Percentiles rank a stretch among this genome's conserved stretches.
phyloP scores from a whole-genome alignment of 92 coral and sea anemone species.

The Montipora capitata region DNA sequence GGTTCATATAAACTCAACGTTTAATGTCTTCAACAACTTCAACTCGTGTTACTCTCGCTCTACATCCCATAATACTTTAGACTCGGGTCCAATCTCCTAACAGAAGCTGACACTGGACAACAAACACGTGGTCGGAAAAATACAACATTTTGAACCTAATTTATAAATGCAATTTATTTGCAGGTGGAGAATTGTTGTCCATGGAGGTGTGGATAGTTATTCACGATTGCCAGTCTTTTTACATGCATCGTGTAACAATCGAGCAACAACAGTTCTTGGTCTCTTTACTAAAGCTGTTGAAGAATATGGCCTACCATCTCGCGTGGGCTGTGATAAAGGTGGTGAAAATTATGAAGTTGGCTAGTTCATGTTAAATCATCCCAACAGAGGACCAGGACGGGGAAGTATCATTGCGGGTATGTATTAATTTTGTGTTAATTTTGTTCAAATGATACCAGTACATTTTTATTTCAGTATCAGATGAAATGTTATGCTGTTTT shows the following conservation, averaged over 20 bases:
- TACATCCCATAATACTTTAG: no score
- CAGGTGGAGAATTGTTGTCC: slow-evolving; percentile 52
- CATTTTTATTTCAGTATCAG: neutral
- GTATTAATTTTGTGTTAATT: neutral
- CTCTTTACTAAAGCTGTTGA: slow-evolving; percentile 34
- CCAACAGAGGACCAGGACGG: slow-evolving; percentile 51
- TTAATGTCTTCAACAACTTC: no score
- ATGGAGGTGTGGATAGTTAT: slow-evolving; percentile 30
- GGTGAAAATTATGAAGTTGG: slow-evolving; percentile 41
- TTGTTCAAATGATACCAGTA: neutral
- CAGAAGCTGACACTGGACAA: no score
- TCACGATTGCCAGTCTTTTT: slow-evolving; percentile 23
- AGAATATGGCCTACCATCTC: slow-evolving; percentile 52
- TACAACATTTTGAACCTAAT: slow-evolving; percentile 2
- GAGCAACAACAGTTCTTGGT: slow-evolving; percentile 30
- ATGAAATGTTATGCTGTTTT: neutral
- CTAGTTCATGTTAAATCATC: slow-evolving; percentile 47
- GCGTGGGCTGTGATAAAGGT: slow-evolving; percentile 43
- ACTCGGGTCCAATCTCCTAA: no score
- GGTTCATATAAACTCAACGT: no score
- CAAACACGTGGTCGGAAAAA: no score
- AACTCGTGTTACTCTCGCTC: no score
- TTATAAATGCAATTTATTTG: neutral
- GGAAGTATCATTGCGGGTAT: slow-evolving; percentile 48
- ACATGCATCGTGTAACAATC: slow-evolving; percentile 13